phyloP scores from a whole-genome alignment of 37 sponge, comb jelly and placozoan genomes.

The Amphimedon queenslandica region DNA sequence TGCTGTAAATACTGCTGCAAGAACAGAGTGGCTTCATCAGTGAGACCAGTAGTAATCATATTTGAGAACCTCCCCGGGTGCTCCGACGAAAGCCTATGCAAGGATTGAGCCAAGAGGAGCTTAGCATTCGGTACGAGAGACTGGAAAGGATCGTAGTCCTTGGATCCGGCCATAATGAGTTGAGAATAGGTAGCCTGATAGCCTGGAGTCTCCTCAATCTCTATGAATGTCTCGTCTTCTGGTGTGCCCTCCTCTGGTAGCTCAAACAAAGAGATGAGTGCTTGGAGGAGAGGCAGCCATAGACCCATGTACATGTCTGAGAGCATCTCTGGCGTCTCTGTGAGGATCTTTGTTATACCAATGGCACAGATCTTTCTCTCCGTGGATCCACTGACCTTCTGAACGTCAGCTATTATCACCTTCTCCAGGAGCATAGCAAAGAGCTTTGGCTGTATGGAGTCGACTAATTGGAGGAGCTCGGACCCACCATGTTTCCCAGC shows the following conservation, averaged over 20 bases:
- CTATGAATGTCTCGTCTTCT: constrained; percentile 94
- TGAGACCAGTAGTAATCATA: constrained; percentile 72
- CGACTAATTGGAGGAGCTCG: constrained; percentile 67
- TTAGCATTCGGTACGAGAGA: constrained; percentile 64
- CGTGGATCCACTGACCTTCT: constrained; percentile 82
- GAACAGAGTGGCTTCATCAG: constrained; percentile 42
- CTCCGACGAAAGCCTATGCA: constrained; percentile 74
- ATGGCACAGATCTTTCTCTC: constrained; percentile 95
- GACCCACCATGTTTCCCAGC: constrained; percentile 86
- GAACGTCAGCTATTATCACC: constrained; percentile 83
- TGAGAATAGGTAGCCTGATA: constrained; percentile 92
- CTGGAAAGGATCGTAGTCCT: constrained; percentile 84
- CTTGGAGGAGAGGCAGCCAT: constrained; percentile 75
- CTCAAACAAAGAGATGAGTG: constrained; percentile 90
- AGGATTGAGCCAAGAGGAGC: constrained; percentile 59
- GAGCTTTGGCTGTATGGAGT: constrained; percentile 88
- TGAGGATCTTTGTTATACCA: constrained; percentile 91
- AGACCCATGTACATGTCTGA: constrained; percentile 63
- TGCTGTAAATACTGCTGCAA: constrained; percentile 74
- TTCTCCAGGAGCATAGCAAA: constrained; percentile 96
- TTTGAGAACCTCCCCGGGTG: constrained; percentile 79
- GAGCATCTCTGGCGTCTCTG: constrained; percentile 88
- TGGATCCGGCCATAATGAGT: constrained; percentile 79
- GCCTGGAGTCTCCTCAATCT: constrained; percentile 97
- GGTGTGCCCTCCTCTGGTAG: constrained; percentile 78